Conservation (phyloP, 2,113 vertebrate species). For the Mormoops blainvillei region DNA sequence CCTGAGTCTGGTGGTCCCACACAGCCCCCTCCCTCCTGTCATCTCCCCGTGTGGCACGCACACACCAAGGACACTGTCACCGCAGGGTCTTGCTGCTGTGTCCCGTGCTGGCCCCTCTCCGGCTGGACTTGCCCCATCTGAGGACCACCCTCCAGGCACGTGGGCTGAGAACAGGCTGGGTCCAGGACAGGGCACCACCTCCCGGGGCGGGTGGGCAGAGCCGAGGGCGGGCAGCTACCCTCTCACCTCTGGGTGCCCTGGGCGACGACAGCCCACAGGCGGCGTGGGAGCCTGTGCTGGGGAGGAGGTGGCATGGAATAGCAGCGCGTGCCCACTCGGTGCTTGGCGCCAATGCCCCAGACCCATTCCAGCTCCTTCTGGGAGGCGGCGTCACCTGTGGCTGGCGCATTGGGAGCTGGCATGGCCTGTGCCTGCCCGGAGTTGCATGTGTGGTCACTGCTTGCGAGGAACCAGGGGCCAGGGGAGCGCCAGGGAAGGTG, state of each 20-base stretch:
- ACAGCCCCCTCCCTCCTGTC: no score
- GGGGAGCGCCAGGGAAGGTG: no score
- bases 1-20: no score
- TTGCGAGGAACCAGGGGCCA: no score
- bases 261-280: rapidly evolving
- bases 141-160: neutral
- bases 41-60: neutral
- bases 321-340: rapidly evolving
- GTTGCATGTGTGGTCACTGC: neutral
- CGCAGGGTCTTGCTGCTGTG: neutral
- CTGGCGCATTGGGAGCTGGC: neutral
- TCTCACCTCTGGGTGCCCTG: no score
- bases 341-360: neutral
- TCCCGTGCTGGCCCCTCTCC: neutral
- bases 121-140: neutral
- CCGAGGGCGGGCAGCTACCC: neutral
- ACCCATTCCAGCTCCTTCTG: neutral
- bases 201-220: neutral
- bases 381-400: neutral
- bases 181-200: neutral
- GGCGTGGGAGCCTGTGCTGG: neutral
- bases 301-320: neutral
- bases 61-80: neutral
- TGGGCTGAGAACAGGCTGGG: neutral
- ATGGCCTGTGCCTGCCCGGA: no score